Percentiles rank a stretch among this genome's conserved stretches.
Conservation (phyloP, 2,888 invertebrate genomes). For the Acrobasis consociella region DNA sequence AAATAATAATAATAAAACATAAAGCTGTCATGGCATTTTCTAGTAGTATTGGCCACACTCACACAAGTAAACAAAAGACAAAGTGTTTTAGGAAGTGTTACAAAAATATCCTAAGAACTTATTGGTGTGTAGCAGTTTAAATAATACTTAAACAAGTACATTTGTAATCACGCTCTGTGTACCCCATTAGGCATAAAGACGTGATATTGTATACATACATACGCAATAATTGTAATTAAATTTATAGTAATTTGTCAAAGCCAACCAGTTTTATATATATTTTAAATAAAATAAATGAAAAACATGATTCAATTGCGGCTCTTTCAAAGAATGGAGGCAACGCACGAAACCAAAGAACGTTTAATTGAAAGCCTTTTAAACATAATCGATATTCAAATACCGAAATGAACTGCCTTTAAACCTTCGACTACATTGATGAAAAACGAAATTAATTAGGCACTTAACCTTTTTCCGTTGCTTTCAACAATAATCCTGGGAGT, state of each 20-base stretch:
- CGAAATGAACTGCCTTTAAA: constrained; percentile 8
- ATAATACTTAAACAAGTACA: no score
- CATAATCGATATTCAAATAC: constrained; percentile 5
- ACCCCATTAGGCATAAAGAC: no score
- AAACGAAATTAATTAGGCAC: constrained; percentile 30
- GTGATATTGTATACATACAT: no score
- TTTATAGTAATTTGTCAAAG: no score
- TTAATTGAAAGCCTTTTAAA: constrained; percentile 4
- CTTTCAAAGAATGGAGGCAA: not conserved
- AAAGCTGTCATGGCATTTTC: no score
- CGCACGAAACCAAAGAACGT: not conserved
- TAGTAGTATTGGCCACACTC: no score
- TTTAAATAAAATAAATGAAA: not conserved
- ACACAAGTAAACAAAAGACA: no score
- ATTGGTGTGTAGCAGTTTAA: not conserved
- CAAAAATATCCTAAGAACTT: not conserved
- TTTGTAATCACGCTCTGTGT: no score
- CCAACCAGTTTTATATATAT: no score
- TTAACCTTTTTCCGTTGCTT: constrained; percentile 33
- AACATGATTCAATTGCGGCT: no score
- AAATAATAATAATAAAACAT: no score
- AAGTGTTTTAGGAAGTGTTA: not conserved
- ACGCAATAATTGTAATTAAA: no score
- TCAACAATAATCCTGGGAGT: constrained; percentile 60
- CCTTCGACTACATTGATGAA: constrained; percentile 8